phyloP scores from a whole-genome alignment of 2,113 vertebrate genomes.

The Xiphophorus hellerii region DNA sequence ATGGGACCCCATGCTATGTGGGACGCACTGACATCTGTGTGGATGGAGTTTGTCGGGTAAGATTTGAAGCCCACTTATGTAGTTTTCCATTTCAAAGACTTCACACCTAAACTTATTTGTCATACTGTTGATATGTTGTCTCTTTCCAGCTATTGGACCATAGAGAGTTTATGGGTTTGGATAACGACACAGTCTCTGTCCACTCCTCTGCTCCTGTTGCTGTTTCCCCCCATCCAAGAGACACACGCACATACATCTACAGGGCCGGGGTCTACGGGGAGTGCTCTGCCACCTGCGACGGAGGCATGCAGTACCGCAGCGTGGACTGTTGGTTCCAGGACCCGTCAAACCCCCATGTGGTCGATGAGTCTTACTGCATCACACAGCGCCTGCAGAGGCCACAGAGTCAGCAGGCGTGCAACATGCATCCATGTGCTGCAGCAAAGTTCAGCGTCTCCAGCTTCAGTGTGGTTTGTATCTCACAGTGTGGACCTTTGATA shows the following conservation, averaged over 20 bases:
- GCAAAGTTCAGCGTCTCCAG: conserved; percentile 73
- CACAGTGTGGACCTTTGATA: background rate
- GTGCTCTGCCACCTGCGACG: conserved; percentile 86
- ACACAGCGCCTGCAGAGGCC: conserved; percentile 79
- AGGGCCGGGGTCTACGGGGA: conserved; percentile 78
- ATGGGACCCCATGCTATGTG: conserved; percentile 90
- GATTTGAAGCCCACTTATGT: background rate
- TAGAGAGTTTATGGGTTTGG: conserved; percentile 65
- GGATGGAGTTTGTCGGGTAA: conserved; percentile 88
- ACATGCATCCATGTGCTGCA: conserved; percentile 76
- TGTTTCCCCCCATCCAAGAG: conserved; percentile 21
- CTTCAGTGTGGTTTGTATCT: conserved; percentile 69
- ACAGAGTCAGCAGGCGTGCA: conserved; percentile 81
- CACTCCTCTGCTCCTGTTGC: conserved; percentile 19
- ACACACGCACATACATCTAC: conserved; percentile 72
- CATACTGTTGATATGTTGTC: background rate
- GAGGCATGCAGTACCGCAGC: conserved; percentile 85
- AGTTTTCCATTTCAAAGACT: background rate
- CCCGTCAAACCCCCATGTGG: conserved; percentile 64
- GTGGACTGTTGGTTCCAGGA: conserved; percentile 82
- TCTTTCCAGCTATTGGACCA: conserved; percentile 46
- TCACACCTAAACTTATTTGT: background rate
- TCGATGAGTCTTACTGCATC: conserved; percentile 80
- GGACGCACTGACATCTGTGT: conserved; percentile 88
- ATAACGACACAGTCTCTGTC: conserved; percentile 34